Base-by-base conservation (phyloP, 2,113 vertebrate species). In the Ceyx cyanopectus region DNA sequence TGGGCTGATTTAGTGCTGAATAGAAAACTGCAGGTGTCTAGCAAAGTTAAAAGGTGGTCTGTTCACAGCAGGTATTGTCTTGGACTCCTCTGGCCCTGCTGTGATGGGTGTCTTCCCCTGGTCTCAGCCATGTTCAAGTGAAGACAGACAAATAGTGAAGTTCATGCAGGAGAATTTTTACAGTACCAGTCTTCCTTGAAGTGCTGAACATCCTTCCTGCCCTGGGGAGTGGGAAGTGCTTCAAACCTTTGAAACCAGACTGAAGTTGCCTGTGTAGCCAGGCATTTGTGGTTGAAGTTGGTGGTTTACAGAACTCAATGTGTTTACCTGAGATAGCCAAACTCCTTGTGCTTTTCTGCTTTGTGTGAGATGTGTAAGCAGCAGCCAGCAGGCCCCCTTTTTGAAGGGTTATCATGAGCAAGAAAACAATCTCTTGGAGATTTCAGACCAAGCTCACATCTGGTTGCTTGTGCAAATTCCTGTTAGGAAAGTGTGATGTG, bases 401-500 rank as follows among this genome's bases (percentile, higher is more conserved):
- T 15, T 10, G 14, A 37, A 68, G 66, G 30, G 40, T 34, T n/a
- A 2, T 34, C 6, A 4, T 0, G 12, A 60, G n/a, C 30, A 29
- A 45, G 41, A 26, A 12, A 74, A 53, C 17, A n/a, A 9, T 32
- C 12, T 9, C 58, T 53, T 34, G 4, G 6, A 68, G 26, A 34
- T 32, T 73, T 34, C 14, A 7, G 21, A 26, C 14, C 7, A 23
- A 6, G 48, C 32, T 53, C 14, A 3, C 6, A 1, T 40, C 65
- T n/a, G 30, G 18, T 32, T 45, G 75, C n/a, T 40, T 30, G 7
- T 61, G 58, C 26, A 40, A 20, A 60, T 43, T n/a, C 6, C 34
- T 30, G 0, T 19, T 6, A 10, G 48, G 8, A 30, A 27, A 29
- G 14, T 7, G 10, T 15, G 2, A 1, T 14, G 16, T 20, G 5